A percentile compares a stretch with the other conserved stretches of the same genome.
Conservation (phyloP, 37 sponge, comb jelly and placozoan species). For the Oopsacas minuta region DNA sequence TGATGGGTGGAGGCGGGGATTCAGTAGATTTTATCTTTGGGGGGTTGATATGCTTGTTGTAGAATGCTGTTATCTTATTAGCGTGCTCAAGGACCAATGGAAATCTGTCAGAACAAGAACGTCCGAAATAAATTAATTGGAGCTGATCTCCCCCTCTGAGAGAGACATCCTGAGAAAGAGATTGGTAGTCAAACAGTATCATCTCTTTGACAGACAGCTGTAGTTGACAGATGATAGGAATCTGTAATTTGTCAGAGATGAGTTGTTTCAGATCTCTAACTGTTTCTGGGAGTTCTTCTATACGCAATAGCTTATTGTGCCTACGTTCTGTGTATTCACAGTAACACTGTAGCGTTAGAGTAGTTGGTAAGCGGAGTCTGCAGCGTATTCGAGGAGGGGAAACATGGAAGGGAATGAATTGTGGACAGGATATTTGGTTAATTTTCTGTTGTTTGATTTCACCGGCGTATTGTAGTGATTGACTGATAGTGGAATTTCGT, state of each 20-base stretch:
- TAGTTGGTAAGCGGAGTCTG: background rate
- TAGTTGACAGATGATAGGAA: constrained; percentile 18
- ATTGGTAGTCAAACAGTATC: background rate
- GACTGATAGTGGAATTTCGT: background rate
- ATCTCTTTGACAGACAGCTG: background rate
- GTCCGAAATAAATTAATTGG: background rate
- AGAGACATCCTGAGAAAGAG: background rate
- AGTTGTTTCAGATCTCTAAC: background rate
- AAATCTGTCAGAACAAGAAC: background rate
- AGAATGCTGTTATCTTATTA: background rate
- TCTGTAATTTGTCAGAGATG: background rate
- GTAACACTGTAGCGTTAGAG: background rate
- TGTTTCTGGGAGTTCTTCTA: background rate
- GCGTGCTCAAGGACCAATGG: background rate
- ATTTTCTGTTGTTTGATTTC: background rate
- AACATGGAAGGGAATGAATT: background rate
- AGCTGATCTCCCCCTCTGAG: constrained; percentile 1
- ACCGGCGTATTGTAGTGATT: background rate
- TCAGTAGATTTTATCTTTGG: background rate
- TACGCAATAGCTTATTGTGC: background rate
- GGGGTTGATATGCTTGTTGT: background rate
- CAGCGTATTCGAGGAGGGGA: background rate
- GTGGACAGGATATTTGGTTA: background rate
- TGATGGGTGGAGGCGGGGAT: background rate
- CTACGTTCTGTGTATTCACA: background rate